Conservation (phyloP, 2,113 vertebrate species). For the Sebastes schlegelii region DNA sequence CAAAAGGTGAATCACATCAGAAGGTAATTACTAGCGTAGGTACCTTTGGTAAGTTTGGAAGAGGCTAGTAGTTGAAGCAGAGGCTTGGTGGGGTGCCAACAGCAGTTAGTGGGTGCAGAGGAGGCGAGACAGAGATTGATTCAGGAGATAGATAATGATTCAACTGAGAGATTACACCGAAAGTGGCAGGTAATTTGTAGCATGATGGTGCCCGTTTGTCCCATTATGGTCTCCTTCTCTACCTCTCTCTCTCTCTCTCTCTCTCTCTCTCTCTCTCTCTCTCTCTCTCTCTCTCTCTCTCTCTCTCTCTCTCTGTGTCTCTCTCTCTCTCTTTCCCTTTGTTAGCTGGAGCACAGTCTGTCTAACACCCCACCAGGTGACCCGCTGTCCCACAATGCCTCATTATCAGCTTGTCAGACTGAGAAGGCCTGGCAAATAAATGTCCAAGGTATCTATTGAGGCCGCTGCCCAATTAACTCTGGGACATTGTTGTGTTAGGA, state of each 20-base stretch:
- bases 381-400: conserved; percentile 78
- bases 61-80: not conserved
- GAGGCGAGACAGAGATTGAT: conserved; percentile 45
- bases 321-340: conserved; percentile 43
- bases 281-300: conserved; percentile 39
- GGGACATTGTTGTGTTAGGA: conserved; percentile 61
- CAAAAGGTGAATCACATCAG: conserved; percentile 60
- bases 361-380: conserved; percentile 62
- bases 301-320: conserved; percentile 51
- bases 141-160: conserved; percentile 67
- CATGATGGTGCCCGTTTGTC: conserved; percentile 74
- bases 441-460: conserved; percentile 53
- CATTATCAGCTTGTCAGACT: conserved; percentile 81
- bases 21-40: conserved; percentile 60
- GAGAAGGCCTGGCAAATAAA: conserved; percentile 76
- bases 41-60: not conserved
- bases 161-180: conserved; percentile 74
- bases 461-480: conserved; percentile 73
- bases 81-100: not conserved
- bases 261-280: conserved; percentile 17
- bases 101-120: not conserved
- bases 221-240: conserved; percentile 68
- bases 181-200: conserved; percentile 83
- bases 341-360: conserved; percentile 56
- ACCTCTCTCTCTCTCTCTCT: conserved; percentile 25